Base-by-base conservation (phyloP, 2,888 invertebrate species). In the Tanytarsus gracilentus region DNA sequence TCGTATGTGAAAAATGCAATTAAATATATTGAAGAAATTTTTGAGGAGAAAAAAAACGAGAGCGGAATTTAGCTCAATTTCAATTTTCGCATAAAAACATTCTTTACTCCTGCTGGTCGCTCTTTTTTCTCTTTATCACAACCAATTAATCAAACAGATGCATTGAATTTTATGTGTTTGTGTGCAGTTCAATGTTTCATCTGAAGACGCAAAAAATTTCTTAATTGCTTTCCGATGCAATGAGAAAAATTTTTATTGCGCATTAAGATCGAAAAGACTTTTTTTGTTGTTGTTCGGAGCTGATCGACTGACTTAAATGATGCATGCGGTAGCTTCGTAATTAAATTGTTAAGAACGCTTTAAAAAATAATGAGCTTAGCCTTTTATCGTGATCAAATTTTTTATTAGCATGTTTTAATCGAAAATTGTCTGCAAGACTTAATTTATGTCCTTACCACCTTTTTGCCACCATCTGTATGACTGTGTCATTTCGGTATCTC, bases 121-220 rank as follows among this genome's bases (percentile, higher is more conserved):
- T n/a, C n/a, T n/a, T n/a, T n/a, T n/a, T n/a, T n/a, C n/a, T n/a
- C 9, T 9, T 50, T 51, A 51, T 51, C 51, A 23, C 9, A 29
- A 18, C 51, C 51, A 51, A 51, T 51, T 51, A 51, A 51, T 51
- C 51, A 30, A 29, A 27, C 51, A 51, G 51, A 51, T 51, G 51
- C 51, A 14, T 30, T 51, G 51, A 30, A 51, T 21, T 29, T 30
- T 51, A 27, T 11, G 30, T 7, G 18, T 18, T n/a, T 3, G 18
- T n/a, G 21, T n/a, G 18, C 14, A 9, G 51, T 51, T 29, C 44
- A 50, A 30, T 29, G 29, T 30, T 30, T 51, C 30, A 51, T 51
- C 51, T 21, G 6, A n/a, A 23, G 14, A n/a, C 5, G 39, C 14
- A 40, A 30, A 29, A 29, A 30, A 51, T 30, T 51, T 29, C 30